Percentiles rank a stretch among this genome's conserved stretches.
Conservation (phyloP, 37 sponge, comb jelly and placozoan genomes). For the Trichoplax adhaerens region DNA sequence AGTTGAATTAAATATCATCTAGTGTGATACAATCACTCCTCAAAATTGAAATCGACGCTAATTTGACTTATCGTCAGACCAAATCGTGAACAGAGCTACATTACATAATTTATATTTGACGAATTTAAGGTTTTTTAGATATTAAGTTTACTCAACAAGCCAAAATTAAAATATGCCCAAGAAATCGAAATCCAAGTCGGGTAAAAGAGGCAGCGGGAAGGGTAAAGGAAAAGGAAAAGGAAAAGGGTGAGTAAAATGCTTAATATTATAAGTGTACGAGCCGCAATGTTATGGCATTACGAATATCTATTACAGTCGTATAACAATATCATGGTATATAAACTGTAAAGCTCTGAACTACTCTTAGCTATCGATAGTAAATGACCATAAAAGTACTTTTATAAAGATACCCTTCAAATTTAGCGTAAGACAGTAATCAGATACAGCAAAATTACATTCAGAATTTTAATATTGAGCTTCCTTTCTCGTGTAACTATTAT, state of each 20-base stretch:
- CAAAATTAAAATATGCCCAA: too few species aligned
- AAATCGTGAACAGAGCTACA: too few species aligned
- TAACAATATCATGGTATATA: conserved; percentile 15
- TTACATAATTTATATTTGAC: too few species aligned
- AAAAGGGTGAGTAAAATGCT: conserved; percentile 6
- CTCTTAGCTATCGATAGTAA: neutral
- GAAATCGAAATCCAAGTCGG: too few species aligned
- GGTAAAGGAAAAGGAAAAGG: conserved; percentile 26
- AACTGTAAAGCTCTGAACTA: conserved; percentile 3
- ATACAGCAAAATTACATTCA: neutral
- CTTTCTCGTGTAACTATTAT: neutral
- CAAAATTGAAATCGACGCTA: too few species aligned
- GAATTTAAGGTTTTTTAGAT: too few species aligned
- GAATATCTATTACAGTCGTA: conserved; percentile 6
- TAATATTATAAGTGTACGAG: conserved; percentile 11
- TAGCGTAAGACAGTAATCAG: neutral
- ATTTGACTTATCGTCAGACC: too few species aligned
- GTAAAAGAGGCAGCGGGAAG: conserved; percentile 30
- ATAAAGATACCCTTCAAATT: conserved; percentile 2
- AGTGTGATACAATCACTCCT: too few species aligned
- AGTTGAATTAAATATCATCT: too few species aligned
- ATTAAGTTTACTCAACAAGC: too few species aligned
- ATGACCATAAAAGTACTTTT: conserved; percentile 4
- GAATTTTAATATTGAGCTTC: neutral
- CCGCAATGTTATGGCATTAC: conserved; percentile 8